Evolutionary conservation across 2,888 invertebrate genomes (phyloP).

Genomic region (Drosophila mercatorum): DNA sequence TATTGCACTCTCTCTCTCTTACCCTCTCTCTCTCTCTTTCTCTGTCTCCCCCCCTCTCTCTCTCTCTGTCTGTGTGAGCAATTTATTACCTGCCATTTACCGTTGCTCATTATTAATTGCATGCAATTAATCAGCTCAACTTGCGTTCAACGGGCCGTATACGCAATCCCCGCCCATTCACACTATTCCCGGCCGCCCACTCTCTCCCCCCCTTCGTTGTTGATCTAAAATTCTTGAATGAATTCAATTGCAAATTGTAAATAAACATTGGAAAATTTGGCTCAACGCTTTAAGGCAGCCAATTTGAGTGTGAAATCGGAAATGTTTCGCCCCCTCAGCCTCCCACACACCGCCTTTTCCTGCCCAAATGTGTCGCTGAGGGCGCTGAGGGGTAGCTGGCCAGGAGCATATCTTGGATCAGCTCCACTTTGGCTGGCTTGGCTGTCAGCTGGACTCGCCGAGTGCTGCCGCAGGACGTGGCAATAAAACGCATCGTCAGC

Average conservation of each 20-base stretch:
- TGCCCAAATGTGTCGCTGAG: constrained; percentile 33
- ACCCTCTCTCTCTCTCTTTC: background rate
- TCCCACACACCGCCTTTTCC: background rate
- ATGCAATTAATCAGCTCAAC: constrained; percentile 75
- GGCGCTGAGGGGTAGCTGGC: background rate
- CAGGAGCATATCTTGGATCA: background rate
- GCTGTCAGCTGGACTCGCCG: constrained; percentile 19
- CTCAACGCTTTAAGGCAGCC: constrained; percentile 38
- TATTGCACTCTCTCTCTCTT: constrained; percentile 13
- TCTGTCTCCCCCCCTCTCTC: background rate
- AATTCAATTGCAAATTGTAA: constrained; percentile 74
- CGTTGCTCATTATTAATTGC: constrained; percentile 76
- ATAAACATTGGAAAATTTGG: constrained; percentile 62
- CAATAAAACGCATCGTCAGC: constrained; percentile 73
- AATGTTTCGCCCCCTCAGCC: constrained; percentile 44
- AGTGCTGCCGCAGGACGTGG: constrained; percentile 56
- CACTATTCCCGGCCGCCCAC: constrained; percentile 3
- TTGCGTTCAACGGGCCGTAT: constrained; percentile 74
- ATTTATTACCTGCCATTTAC: constrained; percentile 81
- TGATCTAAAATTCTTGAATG: constrained; percentile 59
- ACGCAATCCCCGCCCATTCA: constrained; percentile 33
- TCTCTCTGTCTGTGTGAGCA: constrained; percentile 35
- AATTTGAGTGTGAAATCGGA: constrained; percentile 72
- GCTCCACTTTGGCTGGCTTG: constrained; percentile 11
- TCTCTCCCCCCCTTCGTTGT: background rate